Percentiles rank a stretch among this genome's conserved stretches.
phyloP scores from a whole-genome alignment of 2,797 vertebrate species.

The Tenualosa ilisha region DNA sequence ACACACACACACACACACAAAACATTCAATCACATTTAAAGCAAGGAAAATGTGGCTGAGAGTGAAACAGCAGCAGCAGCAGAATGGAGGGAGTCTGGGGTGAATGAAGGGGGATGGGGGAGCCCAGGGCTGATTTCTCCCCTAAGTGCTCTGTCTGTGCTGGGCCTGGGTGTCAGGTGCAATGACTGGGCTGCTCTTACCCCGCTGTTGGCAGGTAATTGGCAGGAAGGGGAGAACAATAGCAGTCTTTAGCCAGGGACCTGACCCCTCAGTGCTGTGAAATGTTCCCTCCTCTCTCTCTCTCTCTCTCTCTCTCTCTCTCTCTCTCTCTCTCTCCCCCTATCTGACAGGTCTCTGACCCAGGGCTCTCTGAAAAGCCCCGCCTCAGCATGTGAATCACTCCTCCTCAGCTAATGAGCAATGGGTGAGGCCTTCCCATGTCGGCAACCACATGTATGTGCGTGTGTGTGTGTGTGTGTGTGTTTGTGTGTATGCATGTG shows the following conservation, averaged over 20 bases:
- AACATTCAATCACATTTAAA: background rate
- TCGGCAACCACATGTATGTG: background rate
- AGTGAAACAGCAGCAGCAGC: background rate
- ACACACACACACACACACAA: background rate
- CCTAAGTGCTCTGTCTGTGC: conserved; percentile 14
- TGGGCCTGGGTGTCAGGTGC: conserved; percentile 32
- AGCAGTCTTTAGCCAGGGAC: conserved; percentile 13
- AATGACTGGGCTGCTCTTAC: conserved; percentile 22
- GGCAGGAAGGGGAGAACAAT: conserved; percentile 36
- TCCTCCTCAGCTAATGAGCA: background rate
- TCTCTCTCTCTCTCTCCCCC: background rate
- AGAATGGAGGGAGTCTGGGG: background rate
- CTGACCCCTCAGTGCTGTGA: conserved; percentile 11
- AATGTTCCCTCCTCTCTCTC: conserved; percentile 4
- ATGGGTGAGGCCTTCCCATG: background rate
- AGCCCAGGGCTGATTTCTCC: background rate
- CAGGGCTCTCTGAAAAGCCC: background rate
- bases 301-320: background rate
- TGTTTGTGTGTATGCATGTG: no score
- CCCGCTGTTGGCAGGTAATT: conserved; percentile 24
- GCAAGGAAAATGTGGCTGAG: background rate
- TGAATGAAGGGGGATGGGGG: background rate
- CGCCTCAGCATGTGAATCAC: background rate
- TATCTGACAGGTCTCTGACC: background rate
- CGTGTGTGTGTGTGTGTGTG: background rate